Conservation (phyloP, 2,113 vertebrate genomes). For the Dissostichus mawsoni region DNA sequence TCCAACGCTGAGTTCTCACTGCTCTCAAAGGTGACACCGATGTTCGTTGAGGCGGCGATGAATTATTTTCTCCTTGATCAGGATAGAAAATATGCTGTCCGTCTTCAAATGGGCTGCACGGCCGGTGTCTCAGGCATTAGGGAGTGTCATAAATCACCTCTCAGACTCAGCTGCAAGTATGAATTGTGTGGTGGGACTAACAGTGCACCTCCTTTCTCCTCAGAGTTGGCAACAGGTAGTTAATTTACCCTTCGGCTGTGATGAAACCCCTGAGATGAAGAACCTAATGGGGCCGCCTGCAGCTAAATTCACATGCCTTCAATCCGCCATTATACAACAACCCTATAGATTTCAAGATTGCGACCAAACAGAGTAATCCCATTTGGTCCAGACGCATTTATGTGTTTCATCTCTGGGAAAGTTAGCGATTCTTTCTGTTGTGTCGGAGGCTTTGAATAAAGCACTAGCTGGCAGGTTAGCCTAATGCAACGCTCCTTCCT, state of each 20-base stretch:
- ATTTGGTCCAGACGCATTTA: constrained; percentile 39
- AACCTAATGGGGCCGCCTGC: constrained; percentile 4
- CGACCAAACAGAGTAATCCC: constrained; percentile 28
- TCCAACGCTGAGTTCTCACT: too few species aligned
- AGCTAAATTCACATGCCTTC: constrained; percentile 6
- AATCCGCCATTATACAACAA: background rate
- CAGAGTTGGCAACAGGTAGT: constrained; percentile 44
- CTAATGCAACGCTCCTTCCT: constrained; percentile 64
- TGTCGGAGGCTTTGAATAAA: constrained; percentile 50
- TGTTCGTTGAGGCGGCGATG: too few species aligned
- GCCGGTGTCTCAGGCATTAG: constrained; percentile 13
- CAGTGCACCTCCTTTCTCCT: background rate
- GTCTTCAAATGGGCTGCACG: constrained; percentile 28
- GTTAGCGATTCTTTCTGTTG: constrained; percentile 56
- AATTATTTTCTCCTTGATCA: constrained; percentile 49
- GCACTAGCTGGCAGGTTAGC: constrained; percentile 64
- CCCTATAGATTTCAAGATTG: constrained; percentile 23
- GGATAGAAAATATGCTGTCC: constrained; percentile 32
- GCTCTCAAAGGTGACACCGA: too few species aligned
- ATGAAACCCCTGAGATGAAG: constrained; percentile 10
- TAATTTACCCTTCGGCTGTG: constrained; percentile 38
- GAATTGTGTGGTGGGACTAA: constrained; percentile 6
- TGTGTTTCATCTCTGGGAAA: constrained; percentile 40
- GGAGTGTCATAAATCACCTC: constrained; percentile 56
- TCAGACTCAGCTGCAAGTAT: background rate